Conservation (phyloP, 2,888 invertebrate genomes). For the Corbicula japonica region DNA sequence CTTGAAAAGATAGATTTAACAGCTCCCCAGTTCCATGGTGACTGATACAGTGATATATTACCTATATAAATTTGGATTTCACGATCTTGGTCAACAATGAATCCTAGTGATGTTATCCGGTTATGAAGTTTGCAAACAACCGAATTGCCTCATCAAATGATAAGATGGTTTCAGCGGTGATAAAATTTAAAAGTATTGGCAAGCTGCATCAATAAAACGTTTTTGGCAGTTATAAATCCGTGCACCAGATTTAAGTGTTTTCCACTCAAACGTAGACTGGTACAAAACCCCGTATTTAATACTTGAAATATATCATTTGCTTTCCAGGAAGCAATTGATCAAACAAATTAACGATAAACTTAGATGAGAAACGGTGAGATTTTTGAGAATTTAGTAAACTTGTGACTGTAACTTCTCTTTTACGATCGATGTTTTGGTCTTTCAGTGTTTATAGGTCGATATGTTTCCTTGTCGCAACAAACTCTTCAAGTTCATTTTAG, state of each 20-base stretch:
- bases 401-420: background rate
- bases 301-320: too few species aligned
- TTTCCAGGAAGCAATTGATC: too few species aligned
- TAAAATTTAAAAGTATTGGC: too few species aligned
- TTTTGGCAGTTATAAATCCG: too few species aligned
- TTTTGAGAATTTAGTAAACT: too few species aligned
- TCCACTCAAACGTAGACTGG: too few species aligned
- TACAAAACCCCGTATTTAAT: too few species aligned
- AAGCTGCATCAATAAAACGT: too few species aligned
- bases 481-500: background rate
- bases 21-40: conserved; percentile 14
- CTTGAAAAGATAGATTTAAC: conserved; percentile 53
- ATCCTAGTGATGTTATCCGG: conserved; percentile 44
- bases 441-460: too few species aligned
- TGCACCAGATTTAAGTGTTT: too few species aligned
- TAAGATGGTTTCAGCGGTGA: conserved; percentile 26
- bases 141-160: conserved; percentile 34
- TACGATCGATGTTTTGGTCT: background rate
- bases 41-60: conserved; percentile 42
- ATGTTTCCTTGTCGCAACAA: background rate
- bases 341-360: too few species aligned
- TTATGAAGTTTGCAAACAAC: conserved; percentile 43
- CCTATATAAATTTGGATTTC: conserved; percentile 52
- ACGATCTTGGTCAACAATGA: conserved; percentile 45
- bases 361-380: too few species aligned